Evolutionary conservation across 2,888 invertebrate species (phyloP), one percentile per base, ranked within the genome.

Genomic region (Oscheius onirici): DNA sequence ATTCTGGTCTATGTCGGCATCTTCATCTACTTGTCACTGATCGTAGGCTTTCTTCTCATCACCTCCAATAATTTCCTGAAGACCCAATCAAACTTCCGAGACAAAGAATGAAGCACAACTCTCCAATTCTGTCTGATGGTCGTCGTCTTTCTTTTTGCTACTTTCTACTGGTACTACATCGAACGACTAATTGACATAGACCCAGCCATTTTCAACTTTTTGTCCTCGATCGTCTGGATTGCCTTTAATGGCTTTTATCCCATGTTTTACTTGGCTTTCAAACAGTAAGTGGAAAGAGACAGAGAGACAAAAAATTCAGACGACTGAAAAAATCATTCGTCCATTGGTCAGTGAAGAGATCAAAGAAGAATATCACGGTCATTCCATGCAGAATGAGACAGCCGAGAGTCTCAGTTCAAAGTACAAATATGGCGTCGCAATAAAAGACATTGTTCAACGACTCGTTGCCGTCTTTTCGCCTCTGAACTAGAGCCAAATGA

Each of bases 221-320:
- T 61, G 13, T 61, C 61, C 11, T 43, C 24, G 1, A n/a, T 41
- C 15, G n/a, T 61, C n/a, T 61, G 61, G 61, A 61, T 61, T n/a
- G 20, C 40, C n/a, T 40, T 61, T 43, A 61, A 61, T 43, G 61
- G 61, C 13, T 22, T 61, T 13, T 44, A 61, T 44, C 46, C 61
- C 3, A 22, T 61, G n/a, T n/a, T 61, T 3, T 61, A 61, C 40
- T 26, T 61, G 6, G 26, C 20, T n/a, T 61, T 61, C 44, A 61
- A 61, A 20, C 34, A 61, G 61, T 61, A 44, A 34, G n/a, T 34
- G 20, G 20, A 13, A 3, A 6, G 5, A 15, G 6, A 17, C 2
- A 24, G 11, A 17, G 20, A 24, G 13, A 15, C 17, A 6, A n/a
- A 11, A 11, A 11, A 17, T 55, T 55, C 3, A 55, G 54, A 11